These are phyloP conservation scores for Halyomorpha halys DNA, from an alignment of 1,140 invertebrate genomes.

Conservation along the genomic window DNA sequence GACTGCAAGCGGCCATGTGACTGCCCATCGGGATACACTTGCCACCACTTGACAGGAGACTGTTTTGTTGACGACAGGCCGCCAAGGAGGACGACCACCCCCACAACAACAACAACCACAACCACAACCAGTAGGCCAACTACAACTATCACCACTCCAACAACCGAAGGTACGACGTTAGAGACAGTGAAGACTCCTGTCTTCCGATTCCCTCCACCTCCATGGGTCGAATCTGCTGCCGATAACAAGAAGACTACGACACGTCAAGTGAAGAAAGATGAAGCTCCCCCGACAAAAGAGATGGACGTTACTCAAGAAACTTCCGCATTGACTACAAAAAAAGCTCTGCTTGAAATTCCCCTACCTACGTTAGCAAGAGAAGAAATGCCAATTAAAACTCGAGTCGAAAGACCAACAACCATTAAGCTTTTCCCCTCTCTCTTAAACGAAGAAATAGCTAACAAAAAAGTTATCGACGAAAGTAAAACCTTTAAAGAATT, in stretches of 20 bases:
- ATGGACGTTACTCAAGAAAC: too few relatives aligned
- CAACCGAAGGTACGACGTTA: not conserved
- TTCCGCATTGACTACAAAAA: not conserved
- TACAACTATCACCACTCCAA: not conserved
- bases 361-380: not conserved
- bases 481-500: not conserved
- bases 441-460: not conserved
- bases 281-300: too few relatives aligned
- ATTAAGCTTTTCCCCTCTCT: not conserved
- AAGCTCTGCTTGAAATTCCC: not conserved
- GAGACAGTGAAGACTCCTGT: slow-evolving; percentile 2
- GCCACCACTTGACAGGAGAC: slow-evolving; percentile 60
- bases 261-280: too few relatives aligned
- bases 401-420: not conserved
- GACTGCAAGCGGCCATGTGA: slow-evolving; percentile 71
- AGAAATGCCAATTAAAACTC: not conserved
- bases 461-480: not conserved
- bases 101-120: slow-evolving; percentile 14
- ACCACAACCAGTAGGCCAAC: not conserved
- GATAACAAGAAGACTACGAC: not conserved
- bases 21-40: slow-evolving; percentile 62
- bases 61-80: slow-evolving; percentile 38
- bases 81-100: not conserved
- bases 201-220: slow-evolving; percentile 5
- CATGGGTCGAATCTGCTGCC: slow-evolving; percentile 1